Percentiles rank a stretch among this genome's conserved stretches.
Conservation (phyloP, 2,888 invertebrate species). For the Drosophila helvetica region DNA sequence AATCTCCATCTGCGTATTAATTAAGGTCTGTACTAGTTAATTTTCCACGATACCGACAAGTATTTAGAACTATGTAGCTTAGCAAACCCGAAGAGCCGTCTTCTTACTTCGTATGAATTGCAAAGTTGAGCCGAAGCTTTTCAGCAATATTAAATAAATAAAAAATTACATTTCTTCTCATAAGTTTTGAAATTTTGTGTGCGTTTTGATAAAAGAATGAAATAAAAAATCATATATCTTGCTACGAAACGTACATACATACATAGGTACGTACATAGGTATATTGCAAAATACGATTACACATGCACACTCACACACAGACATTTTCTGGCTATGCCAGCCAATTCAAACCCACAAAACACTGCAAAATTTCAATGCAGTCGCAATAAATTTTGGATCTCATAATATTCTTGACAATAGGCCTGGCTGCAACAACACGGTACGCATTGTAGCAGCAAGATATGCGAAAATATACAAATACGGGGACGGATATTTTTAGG, state of each 20-base stretch:
- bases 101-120: neutral
- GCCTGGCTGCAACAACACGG: neutral
- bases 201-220: neutral
- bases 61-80: neutral
- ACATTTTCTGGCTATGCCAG: neutral
- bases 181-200: too few species aligned
- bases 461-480: neutral
- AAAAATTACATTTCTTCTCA: neutral
- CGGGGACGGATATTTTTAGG: neutral
- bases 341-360: slow-evolving; percentile 7
- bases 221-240: neutral
- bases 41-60: neutral
- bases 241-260: neutral
- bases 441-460: slow-evolving; percentile 1
- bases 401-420: slow-evolving; percentile 4
- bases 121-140: neutral
- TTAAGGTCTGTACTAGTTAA: neutral
- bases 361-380: slow-evolving; percentile 61
- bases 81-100: neutral
- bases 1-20: neutral
- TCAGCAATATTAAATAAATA: too few species aligned
- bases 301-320: neutral
- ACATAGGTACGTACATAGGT: too few species aligned
- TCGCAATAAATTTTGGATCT: slow-evolving; percentile 72
- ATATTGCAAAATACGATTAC: too few species aligned